Evolutionary conservation across 53 echinoderm and acorn worm genomes (phyloP), one percentile per base, ranked within the genome.

Genomic region (Patiria pectinifera): DNA sequence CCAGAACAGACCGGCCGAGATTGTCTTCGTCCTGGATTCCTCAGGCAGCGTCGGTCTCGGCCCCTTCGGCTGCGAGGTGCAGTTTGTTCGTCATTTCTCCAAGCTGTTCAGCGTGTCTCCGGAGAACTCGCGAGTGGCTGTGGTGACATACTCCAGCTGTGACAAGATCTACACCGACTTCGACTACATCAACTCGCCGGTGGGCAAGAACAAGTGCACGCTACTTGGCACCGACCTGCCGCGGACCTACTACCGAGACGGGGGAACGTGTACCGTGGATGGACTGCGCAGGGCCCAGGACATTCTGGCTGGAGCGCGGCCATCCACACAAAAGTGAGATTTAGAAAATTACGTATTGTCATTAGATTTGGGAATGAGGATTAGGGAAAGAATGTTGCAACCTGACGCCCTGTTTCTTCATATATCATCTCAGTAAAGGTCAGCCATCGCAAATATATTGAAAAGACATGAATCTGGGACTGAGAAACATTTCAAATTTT

Each of bases 121-220:
- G 19, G 92, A 91, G 18, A 76, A 79, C 35, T 89, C 94, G 8
- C 82, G 95, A 0, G 71, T 96, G 44, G 86, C 93, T 43, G 94
- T 96, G 11, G 95, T 96, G 15, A 92, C 91, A n/a, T 96, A 89
- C 86, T 95, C 96, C 0, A 78, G 46, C 82, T 93, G 93, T 59
- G 23, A 78, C 45, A 4, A 80, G 35, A 82, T 93, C 3, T 44
- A 76, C 66, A 92, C 74, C 3, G 71, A 86, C 19, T 6, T 96
- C 1, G 91, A 96, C 61, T 95, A 96, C 91, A 95, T 96, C 44
- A 78, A 60, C 47, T 45, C 70, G 10, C 85, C 95, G 0, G 13
- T 14, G n/a, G 91, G 92, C 45, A 95, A 96, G 47, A 95, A 96
- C 62, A 95, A 96, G 18, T 96, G 96, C 62, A 93, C 95, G 12